Conservation (phyloP, 2,113 vertebrate species). For the Apaloderma vittatum region DNA sequence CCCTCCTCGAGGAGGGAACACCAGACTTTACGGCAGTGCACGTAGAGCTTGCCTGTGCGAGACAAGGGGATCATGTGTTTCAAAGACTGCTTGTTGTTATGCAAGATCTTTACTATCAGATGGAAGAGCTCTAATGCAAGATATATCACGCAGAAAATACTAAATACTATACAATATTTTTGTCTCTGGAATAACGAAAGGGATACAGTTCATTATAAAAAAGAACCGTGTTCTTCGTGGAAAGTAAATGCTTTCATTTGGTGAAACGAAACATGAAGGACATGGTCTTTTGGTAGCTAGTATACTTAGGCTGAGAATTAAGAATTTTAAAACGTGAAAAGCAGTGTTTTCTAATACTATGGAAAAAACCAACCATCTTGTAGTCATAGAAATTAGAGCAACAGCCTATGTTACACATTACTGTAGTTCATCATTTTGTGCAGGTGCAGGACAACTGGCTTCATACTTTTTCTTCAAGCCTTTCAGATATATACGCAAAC, state of each 20-base stretch:
- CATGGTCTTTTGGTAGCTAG: background rate
- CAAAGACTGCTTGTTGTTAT: background rate
- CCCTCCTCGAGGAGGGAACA: background rate
- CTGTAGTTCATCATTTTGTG: background rate
- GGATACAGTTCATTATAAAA: background rate
- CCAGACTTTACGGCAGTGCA: background rate
- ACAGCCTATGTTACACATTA: background rate
- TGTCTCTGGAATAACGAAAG: background rate
- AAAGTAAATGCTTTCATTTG: background rate
- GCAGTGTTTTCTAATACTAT: background rate
- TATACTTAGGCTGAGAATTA: background rate
- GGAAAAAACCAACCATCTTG: background rate
- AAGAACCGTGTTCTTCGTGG: background rate
- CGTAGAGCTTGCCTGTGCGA: background rate
- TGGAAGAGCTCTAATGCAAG: background rate
- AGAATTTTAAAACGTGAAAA: background rate
- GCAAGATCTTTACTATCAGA: background rate
- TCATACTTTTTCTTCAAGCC: conserved; percentile 88
- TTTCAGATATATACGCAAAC: conserved; percentile 88
- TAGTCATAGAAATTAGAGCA: background rate
- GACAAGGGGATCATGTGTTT: background rate
- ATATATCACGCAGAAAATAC: background rate
- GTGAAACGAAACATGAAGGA: background rate
- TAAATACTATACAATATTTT: background rate
- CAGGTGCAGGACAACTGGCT: conserved; percentile 73